Evolutionary conservation across 2,113 vertebrate genomes (phyloP).

Genomic region (Trogon surrucura): DNA sequence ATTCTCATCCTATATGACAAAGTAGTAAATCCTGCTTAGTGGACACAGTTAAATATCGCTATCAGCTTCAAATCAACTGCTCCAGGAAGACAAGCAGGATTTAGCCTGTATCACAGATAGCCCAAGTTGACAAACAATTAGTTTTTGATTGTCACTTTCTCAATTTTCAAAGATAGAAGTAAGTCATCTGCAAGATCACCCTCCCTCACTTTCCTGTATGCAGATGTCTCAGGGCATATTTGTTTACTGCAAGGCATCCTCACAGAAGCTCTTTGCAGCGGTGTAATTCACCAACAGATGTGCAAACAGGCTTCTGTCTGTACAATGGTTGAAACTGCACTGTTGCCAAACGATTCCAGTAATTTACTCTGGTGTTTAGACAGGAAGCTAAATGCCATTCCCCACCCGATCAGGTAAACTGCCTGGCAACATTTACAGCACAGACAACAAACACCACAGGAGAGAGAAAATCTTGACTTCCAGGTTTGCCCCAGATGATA

Average conservation of each 20-base stretch:
- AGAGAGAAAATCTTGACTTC: background rate
- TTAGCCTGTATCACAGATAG: background rate
- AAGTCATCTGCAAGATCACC: background rate
- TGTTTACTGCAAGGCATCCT: background rate
- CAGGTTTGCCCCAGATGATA: background rate
- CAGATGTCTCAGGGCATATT: background rate
- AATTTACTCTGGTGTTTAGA: background rate
- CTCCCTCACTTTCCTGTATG: background rate
- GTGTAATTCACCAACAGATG: background rate
- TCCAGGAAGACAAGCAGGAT: background rate
- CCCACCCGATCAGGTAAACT: background rate
- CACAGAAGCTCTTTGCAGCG: background rate
- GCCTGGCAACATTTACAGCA: background rate
- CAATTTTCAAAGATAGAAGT: background rate
- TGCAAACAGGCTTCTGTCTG: background rate
- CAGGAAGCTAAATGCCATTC: background rate
- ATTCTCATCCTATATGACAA: background rate
- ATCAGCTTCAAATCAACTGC: background rate
- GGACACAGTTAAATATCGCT: background rate
- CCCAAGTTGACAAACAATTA: background rate
- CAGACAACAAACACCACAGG: background rate
- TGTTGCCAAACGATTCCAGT: background rate
- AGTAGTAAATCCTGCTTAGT: background rate
- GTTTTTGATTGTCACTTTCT: background rate
- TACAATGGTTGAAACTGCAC: background rate